Conservation (phyloP, 2,888 invertebrate genomes). For the Frankliniella fusca region DNA sequence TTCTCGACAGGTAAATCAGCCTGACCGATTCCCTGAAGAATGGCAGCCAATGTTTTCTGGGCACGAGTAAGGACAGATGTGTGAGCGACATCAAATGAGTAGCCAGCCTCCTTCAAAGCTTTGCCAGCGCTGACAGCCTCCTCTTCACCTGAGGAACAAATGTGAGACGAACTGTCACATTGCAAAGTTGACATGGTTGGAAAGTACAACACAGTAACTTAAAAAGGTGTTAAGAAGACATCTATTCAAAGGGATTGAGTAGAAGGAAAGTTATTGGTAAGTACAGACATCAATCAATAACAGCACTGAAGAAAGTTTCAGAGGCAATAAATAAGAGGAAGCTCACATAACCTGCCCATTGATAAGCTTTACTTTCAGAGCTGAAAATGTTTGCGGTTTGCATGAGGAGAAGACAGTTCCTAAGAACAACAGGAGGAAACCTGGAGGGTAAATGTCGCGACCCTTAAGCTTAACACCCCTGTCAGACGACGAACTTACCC, state of each 20-base stretch:
- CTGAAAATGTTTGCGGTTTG: background rate
- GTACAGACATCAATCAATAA: no score
- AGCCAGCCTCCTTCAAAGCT: constrained; percentile 44
- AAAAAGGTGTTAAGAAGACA: background rate
- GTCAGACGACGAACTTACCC: constrained; percentile 45
- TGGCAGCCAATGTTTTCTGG: constrained; percentile 44
- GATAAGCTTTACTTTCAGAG: no score
- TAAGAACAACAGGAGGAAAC: background rate
- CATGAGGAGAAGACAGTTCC: background rate
- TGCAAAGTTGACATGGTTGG: background rate
- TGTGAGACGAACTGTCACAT: background rate
- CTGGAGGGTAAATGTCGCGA: background rate
- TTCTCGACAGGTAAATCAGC: constrained; percentile 43
- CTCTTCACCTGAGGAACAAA: constrained; percentile 41
- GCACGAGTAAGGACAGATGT: constrained; percentile 47
- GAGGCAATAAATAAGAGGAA: no score
- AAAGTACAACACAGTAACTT: no score
- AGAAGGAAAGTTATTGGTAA: background rate
- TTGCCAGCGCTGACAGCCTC: constrained; percentile 45
- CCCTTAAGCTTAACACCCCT: background rate
- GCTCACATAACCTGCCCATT: background rate
- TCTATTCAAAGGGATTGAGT: background rate
- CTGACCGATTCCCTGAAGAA: constrained; percentile 44
- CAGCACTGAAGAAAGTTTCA: no score
- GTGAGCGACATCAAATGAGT: constrained; percentile 45